A percentile compares a stretch with the other conserved stretches of the same genome.
Evolutionary conservation across 2,113 vertebrate genomes (phyloP).

Genomic region (Gymnocephalus cernua): DNA sequence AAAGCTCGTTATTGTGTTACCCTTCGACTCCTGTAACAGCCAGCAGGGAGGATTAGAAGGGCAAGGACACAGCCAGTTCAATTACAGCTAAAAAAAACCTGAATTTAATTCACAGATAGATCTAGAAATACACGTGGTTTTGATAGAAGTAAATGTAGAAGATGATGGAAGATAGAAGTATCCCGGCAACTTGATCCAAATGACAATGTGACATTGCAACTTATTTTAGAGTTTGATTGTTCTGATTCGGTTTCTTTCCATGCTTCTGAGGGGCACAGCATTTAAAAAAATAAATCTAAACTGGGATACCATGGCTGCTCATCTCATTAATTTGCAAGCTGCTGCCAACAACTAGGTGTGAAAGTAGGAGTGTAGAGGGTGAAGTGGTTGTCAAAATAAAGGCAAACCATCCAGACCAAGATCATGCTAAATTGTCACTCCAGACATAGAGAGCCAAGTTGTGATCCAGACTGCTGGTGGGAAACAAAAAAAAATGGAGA

Average conservation of each 20-base stretch:
- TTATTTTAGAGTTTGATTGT: background rate
- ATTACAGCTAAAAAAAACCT: constrained; percentile 1
- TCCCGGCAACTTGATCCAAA: constrained; percentile 3
- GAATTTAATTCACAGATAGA: background rate
- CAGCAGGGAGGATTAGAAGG: constrained; percentile 16
- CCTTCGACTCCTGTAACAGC: background rate
- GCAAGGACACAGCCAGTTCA: constrained; percentile 4
- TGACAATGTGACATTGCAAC: constrained; percentile 32
- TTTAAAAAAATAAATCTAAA: constrained; percentile 12
- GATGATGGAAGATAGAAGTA: background rate
- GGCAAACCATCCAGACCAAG: constrained; percentile 12
- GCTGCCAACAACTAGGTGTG: constrained; percentile 10
- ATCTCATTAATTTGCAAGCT: constrained; percentile 26
- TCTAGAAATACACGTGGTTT: constrained; percentile 11
- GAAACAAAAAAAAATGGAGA: background rate
- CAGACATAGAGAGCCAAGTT: background rate
- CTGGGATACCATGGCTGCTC: constrained; percentile 6
- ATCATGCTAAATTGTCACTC: background rate
- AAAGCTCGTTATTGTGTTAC: constrained; percentile 32
- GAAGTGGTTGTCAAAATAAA: constrained; percentile 20
- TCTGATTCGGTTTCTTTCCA: constrained; percentile 1
- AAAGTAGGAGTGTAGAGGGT: background rate
- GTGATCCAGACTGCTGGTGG: background rate
- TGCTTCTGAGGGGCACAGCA: background rate
- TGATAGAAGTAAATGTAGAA: constrained; percentile 16